Evolutionary conservation across 2,888 invertebrate species (phyloP), one percentile per base, ranked within the genome.

Genomic region (Tupiocoris notatus): DNA sequence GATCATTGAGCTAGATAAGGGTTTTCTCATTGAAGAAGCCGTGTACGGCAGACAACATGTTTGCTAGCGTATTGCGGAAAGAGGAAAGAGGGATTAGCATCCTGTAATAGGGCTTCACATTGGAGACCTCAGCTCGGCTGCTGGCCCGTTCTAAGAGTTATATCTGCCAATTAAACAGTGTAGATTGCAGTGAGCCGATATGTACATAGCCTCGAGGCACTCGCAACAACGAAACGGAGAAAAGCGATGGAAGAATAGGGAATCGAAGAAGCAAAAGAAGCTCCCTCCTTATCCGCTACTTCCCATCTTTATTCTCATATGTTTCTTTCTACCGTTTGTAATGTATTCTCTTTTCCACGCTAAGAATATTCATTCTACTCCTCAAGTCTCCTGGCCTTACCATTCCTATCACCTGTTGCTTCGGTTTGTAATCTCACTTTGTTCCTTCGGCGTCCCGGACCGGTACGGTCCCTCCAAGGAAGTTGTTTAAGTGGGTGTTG

Each of bases 141-240:
- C 7, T 25, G 25, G 16, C 67, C 67, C 54, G 17, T 12, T 57
- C 39, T 20, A 71, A 71, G 71, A 71, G 71, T 71, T 71, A 71
- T 71, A 75, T 65, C 66, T 75, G 75, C 65, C 66, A 75, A 75
- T 75, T 75, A 75, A 66, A 75, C 75, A 56, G 75, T 65, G 75
- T 75, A 75, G 75, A 75, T 75, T 66, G 75, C 66, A 75, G 66
- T 66, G 75, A 58, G 25, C 66, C 66, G 75, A 75, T 75, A 75
- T 75, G 75, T 75, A 75, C 75, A 66, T 66, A 75, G 65, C 75
- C 66, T 39, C n/a, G 59, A 66, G 75, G 75, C 65, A 20, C 20
- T 20, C 58, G n/a, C 25, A 57, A 74, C 17, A 57, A 18, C 9
- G 64, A 64, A 24, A 39, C 3, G 39, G 39, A 39, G 12, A 12